A percentile compares a stretch with the other conserved stretches of the same genome.
Evolutionary conservation across 2,797 vertebrate genomes (phyloP).

Genomic region (Muscicapa striata): DNA sequence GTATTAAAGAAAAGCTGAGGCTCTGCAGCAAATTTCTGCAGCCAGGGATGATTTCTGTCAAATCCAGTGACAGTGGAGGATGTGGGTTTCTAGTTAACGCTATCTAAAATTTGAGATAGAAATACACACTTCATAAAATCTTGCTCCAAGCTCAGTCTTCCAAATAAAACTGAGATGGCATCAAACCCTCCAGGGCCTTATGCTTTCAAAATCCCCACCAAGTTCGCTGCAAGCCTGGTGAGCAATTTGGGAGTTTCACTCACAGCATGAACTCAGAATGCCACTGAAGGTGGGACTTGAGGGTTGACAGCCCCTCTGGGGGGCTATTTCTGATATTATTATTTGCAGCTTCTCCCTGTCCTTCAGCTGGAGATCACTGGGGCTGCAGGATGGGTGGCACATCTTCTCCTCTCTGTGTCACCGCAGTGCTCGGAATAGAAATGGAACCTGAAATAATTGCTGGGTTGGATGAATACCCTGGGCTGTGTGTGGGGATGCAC

Average conservation of each 20-base stretch:
- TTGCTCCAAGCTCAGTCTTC: not conserved
- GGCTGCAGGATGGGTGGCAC: not conserved
- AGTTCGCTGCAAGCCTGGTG: not conserved
- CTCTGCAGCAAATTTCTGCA: conserved; percentile 36
- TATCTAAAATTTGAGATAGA: not conserved
- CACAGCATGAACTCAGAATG: not conserved
- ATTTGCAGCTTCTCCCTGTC: not conserved
- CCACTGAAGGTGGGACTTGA: not conserved
- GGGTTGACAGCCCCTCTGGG: not conserved
- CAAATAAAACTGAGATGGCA: conserved; percentile 20
- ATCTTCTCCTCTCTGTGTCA: not conserved
- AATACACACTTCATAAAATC: conserved; percentile 13
- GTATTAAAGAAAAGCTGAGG: not conserved
- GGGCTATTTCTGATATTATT: not conserved
- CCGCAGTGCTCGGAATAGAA: fast-evolving
- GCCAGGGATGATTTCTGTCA: conserved; percentile 23
- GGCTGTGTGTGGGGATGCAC: not conserved
- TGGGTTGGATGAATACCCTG: not conserved
- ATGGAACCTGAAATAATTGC: not conserved
- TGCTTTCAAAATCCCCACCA: not conserved
- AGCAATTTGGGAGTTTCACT: not conserved
- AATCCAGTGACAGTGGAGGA: not conserved
- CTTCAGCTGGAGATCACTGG: not conserved
- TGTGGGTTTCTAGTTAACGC: not conserved
- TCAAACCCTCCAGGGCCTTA: not conserved